Base-by-base conservation (phyloP, 2,797 vertebrate genomes). In the Bradypodion ventrale region DNA sequence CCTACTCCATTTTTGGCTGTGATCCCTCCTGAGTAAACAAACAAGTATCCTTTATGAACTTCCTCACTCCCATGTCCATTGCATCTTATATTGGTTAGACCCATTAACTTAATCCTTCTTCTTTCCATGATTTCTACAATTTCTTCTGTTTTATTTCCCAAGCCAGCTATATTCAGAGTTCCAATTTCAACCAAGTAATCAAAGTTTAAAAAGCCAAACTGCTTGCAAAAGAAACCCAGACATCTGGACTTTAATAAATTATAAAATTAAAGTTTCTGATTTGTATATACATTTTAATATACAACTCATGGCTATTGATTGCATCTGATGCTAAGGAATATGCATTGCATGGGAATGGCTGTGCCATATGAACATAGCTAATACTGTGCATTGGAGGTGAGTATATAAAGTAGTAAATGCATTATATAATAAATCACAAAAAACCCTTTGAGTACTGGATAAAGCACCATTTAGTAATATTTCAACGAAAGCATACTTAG, bases 171-270 rank as follows among this genome's bases (percentile, higher is more conserved):
- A n/a, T n/a, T n/a, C n/a, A n/a, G n/a, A n/a, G n/a, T n/a, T n/a
- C n/a, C n/a, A n/a, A n/a, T n/a, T n/a, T n/a, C n/a, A n/a, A n/a
- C n/a, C n/a, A n/a, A n/a, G n/a, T n/a, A n/a, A 68, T 29, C 59
- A 86, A 78, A 89, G 84, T 89, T 56, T 87, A 94, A 92, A 66
- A 91, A 94, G 85, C 88, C 89, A 91, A 89, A 94, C 83, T 35
- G 85, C 87, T 93, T 98, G 97, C 96, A 97, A 97, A 98, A 97
- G 94, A 95, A 95, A 95, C 96, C 97, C 92, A 97, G 95, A 95
- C 91, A 94, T 93, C 94, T 94, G 92, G 95, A 96, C 93, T 98
- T 99, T 98, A 99, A 99, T 99, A 99, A 99, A 97, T 99, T 98
- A 97, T 96, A 96, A 97, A 97, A 97, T 96, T 96, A 96, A 97